phyloP scores from a whole-genome alignment of 2,113 vertebrate genomes.

The Brachyhypopomus occidentalis region DNA sequence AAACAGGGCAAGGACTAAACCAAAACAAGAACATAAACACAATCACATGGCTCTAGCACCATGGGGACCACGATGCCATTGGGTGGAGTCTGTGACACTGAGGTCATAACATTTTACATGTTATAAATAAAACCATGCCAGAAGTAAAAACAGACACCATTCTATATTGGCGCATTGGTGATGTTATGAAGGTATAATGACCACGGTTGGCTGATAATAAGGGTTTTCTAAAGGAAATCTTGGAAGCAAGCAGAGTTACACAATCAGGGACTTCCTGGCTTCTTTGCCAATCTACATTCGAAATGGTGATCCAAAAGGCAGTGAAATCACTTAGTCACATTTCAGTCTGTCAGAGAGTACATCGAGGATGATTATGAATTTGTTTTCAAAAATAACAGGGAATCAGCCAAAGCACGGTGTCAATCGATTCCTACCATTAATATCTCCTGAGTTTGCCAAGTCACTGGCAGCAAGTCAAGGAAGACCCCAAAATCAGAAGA shows the following conservation, averaged over 20 bases:
- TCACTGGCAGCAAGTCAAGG: not conserved
- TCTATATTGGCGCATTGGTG: constrained; percentile 6
- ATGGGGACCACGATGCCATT: no score
- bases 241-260: not conserved
- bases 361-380: constrained; percentile 15
- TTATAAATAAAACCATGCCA: constrained; percentile 3
- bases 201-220: constrained; percentile 1
- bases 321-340: not conserved
- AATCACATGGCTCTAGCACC: no score
- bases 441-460: not conserved
- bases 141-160: not conserved
- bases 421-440: constrained; percentile 8
- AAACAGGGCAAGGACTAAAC: no score
- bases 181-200: constrained; percentile 8
- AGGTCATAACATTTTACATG: not conserved
- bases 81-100: not conserved
- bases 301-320: not conserved
- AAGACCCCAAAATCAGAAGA: not conserved
- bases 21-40: no score
- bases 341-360: not conserved
- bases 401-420: not conserved
- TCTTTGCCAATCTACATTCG: constrained; percentile 5
- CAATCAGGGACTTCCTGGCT: not conserved
- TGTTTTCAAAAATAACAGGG: not conserved
- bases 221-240: not conserved